These are phyloP conservation scores for Drosophila repletoides DNA, from an alignment of 1,140 invertebrate species.

Conservation along the genomic window DNA sequence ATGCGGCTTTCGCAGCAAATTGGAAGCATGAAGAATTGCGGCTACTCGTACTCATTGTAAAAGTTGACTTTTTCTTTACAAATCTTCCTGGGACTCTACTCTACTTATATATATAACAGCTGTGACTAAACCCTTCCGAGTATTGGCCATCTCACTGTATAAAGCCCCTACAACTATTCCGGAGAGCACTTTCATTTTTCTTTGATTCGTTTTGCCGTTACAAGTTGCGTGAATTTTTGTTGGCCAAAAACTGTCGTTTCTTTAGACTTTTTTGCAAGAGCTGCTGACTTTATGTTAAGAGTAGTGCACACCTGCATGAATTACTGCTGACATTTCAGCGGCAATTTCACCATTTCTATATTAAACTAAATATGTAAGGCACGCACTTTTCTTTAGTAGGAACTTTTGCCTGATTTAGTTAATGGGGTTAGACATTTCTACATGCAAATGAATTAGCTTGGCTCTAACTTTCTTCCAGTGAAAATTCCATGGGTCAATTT, in stretches of 20 bases:
- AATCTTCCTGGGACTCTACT: no score
- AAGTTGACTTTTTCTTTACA: no score
- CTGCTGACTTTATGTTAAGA: no score
- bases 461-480: slow-evolving; percentile 46
- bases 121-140: no score
- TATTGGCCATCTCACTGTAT: no score
- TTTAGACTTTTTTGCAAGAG: no score
- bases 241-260: neutral
- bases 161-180: no score
- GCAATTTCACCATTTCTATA: slow-evolving; percentile 40
- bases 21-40: no score
- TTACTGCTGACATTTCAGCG: slow-evolving; percentile 4
- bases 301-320: slow-evolving; percentile 10
- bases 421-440: slow-evolving; percentile 65
- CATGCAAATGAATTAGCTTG: slow-evolving; percentile 52
- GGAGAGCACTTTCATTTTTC: slow-evolving; percentile 28
- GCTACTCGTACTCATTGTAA: no score
- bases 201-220: slow-evolving; percentile 2
- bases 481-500: neutral
- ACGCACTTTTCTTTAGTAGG: no score
- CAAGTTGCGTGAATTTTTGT: slow-evolving; percentile 1
- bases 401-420: slow-evolving; percentile 49
- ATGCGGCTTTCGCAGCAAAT: no score
- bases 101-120: no score
- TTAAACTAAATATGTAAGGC: slow-evolving; percentile 20